phyloP scores from a whole-genome alignment of 2,888 invertebrate genomes.

The Clistopyga incitator region DNA sequence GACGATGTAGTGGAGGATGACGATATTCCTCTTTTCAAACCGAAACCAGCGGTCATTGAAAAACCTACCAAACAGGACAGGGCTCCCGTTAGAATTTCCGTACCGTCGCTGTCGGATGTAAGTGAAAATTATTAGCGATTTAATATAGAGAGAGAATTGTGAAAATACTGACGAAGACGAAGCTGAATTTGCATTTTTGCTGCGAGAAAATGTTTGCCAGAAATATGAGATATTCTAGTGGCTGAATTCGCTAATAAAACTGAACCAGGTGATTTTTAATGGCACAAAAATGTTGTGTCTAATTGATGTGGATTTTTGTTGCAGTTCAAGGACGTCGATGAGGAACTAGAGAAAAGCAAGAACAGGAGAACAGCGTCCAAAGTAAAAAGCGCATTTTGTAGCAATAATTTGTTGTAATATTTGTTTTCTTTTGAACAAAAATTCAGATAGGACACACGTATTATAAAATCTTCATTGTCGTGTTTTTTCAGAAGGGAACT shows the following conservation, averaged over 20 bases:
- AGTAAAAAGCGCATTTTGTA: constrained; percentile 76
- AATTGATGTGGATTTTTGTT: constrained; percentile 74
- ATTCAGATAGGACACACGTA: background rate
- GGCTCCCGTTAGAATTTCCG: constrained; percentile 87
- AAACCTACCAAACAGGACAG: constrained; percentile 78
- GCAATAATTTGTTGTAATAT: background rate
- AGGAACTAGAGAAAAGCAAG: constrained; percentile 83
- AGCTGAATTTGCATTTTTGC: background rate
- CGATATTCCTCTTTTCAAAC: constrained; percentile 84
- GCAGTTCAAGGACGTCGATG: constrained; percentile 87
- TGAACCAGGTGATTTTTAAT: no score
- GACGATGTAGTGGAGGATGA: constrained; percentile 84
- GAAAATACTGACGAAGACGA: no score
- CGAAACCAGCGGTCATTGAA: constrained; percentile 74
- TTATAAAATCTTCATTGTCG: constrained; percentile 16
- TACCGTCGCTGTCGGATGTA: constrained; percentile 89
- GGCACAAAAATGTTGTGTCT: background rate
- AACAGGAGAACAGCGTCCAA: constrained; percentile 84
- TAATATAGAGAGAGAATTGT: no score
- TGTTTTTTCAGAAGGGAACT: constrained; percentile 86
- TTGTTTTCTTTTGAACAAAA: no score
- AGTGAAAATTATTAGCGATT: constrained; percentile 58
- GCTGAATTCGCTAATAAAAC: no score
- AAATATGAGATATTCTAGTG: no score
- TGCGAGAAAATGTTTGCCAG: background rate